Base-by-base conservation (phyloP, 2,888 invertebrate species). In the Ischnus inquisitorius region DNA sequence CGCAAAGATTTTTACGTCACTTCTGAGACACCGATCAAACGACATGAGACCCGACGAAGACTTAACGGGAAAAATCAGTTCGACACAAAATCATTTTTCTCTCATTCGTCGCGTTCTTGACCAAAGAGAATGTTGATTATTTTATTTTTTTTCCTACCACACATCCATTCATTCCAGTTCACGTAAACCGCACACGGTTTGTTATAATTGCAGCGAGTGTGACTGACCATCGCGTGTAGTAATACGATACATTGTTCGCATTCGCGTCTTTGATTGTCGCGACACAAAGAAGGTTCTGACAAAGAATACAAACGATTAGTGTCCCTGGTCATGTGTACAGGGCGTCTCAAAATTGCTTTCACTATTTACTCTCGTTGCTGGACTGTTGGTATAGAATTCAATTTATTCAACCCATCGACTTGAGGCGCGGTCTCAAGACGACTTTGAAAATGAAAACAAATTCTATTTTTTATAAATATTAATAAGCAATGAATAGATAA, bases 221-320 rank as follows among this genome's bases (percentile, higher is more conserved):
- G 67, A 74, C 48, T 48, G 57, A 74, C 46, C 67, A 74, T 79
- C 16, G 16, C 39, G 25, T 12, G 60, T 22, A n/a, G n/a, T 28
- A 57, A 12, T 28, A 57, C 54, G 39, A 25, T 43, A 65, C 54
- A 65, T 65, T 74, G 79, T 46, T 74, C 64, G 67, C 72, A 43
- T 79, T 79, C 67, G 46, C 60, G 60, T 72, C 74, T 25, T 28
- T 39, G 79, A 79, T 74, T 67, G 60, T 74, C 64, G 28, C 71
- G 46, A 34, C 39, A 34, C 54, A 65, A 79, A 79, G 64, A 48
- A 51, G 28, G 46, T 60, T 74, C 46, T 60, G 79, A 79, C 79
- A 74, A 79, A 72, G 79, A 72, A 34, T 57, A 22, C 57, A 43
- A 74, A 60, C 60, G 74, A 74, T 67, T 60, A 65, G 54, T 57